Evolutionary conservation across 2,797 vertebrate species (phyloP), one percentile per base, ranked within the genome.

Genomic region (Sebastes diploproa): DNA sequence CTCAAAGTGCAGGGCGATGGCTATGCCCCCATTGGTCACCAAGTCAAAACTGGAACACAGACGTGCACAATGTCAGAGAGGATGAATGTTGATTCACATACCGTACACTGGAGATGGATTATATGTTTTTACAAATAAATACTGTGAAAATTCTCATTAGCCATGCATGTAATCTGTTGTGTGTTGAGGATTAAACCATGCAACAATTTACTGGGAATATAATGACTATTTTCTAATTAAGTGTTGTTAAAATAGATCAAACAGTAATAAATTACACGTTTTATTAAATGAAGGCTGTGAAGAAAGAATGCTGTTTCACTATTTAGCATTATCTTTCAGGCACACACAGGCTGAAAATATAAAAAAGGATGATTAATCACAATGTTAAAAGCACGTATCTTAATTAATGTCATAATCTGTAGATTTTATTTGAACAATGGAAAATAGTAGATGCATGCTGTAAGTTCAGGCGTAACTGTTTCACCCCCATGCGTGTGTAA

Each of bases 21-120:
- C 97, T 82, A 99, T 94, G 50, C 98, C 98, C 2, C 98, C 98
- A 1, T 97, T 96, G 70, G 98, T 98, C 91, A 99, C 96, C 68
- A 99, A 95, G 92, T 99, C 98, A 70, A 99, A 99, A 92, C 98
- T 99, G 95, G 83, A 93, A 93, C 62, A 89, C 36, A 90, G 78
- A 84, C 1, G 38, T 27, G 64, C 13, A 66, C 56, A 83, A 10
- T 76, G 77, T 81, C 75, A 85, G 72, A 55, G 36, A 72, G 59
- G 59, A 81, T 81, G 20, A 62, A 82, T 52, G 50, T 18, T 30
- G 25, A 58, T 12, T 76, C 54, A 68, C 46, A 58, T 8, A 46
- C 42, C 42, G 1, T 46, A 68, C 32, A n/a, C n/a, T 9, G 9
- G 62, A 50, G 56, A 83, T 58, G 29, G 72, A 80, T 82, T 36